Evolutionary conservation across 1,140 invertebrate genomes (phyloP), one percentile per base, ranked within the genome.

Genomic region (Physella acuta): DNA sequence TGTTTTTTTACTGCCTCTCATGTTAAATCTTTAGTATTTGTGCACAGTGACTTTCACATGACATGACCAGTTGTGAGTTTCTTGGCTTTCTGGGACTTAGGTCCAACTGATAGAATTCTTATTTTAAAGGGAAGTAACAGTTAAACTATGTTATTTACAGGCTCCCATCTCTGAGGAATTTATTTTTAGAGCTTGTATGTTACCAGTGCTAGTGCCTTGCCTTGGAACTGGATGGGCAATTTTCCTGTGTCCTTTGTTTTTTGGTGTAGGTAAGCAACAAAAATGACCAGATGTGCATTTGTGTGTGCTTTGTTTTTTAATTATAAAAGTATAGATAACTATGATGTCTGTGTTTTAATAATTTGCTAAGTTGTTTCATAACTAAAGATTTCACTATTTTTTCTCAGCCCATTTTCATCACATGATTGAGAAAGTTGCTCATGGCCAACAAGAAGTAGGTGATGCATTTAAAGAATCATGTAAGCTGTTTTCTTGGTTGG

Each of bases 81-180:
- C n/a, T n/a, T n/a, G n/a, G n/a, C n/a, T n/a, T n/a, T n/a, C n/a
- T n/a, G n/a, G n/a, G n/a, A n/a, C n/a, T n/a, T n/a, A n/a, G n/a
- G n/a, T n/a, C n/a, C n/a, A n/a, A n/a, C n/a, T n/a, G n/a, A n/a
- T n/a, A n/a, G n/a, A n/a, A n/a, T n/a, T n/a, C n/a, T n/a, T n/a
- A n/a, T n/a, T n/a, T n/a, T n/a, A n/a, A n/a, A n/a, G n/a, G n/a
- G n/a, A n/a, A n/a, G n/a, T n/a, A n/a, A n/a, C n/a, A n/a, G n/a
- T n/a, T n/a, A n/a, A n/a, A n/a, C n/a, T n/a, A n/a, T n/a, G 8
- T 59, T 51, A 72, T 67, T 78, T 74, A 30, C 73, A 85, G 84
- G 95, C 94, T 16, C 95, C 95, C 16, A 81, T 98, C 34, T 94
- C 94, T 69, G 95, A 98, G 86, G 95, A 98, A 84, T 95, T 95